These are phyloP conservation scores for Saxidomus purpurata DNA, from an alignment of 1,140 invertebrate genomes.

Conservation along the genomic window DNA sequence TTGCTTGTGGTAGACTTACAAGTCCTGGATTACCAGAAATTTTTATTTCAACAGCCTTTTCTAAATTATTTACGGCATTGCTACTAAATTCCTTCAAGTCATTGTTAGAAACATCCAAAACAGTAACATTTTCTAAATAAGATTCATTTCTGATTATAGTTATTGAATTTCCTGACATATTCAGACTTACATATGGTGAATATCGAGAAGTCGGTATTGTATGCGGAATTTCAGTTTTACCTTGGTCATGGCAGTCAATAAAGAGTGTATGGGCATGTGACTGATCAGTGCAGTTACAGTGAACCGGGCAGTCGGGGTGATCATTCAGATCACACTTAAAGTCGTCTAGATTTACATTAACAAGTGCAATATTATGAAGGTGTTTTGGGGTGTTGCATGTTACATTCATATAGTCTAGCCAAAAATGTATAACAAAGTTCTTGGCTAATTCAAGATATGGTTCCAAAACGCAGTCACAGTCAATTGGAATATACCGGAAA, in stretches of 20 bases:
- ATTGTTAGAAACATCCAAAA: slow-evolving; percentile 17
- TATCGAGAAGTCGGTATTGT: slow-evolving; percentile 1
- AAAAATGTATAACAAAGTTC: neutral
- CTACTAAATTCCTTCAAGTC: neutral
- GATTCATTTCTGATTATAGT: neutral
- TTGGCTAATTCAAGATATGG: neutral
- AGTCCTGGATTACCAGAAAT: slow-evolving; percentile 17
- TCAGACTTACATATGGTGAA: neutral
- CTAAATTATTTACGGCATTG: neutral
- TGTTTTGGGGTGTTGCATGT: slow-evolving; percentile 1
- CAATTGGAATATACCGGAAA: neutral
- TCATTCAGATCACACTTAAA: neutral
- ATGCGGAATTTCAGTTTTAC: neutral
- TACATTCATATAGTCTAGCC: neutral
- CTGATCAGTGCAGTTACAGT: slow-evolving; percentile 22
- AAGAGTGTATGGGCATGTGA: slow-evolving; percentile 21
- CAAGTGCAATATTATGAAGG: neutral
- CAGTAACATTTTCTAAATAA: neutral
- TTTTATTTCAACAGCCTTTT: neutral
- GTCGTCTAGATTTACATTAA: neutral
- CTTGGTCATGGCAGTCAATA: neutral
- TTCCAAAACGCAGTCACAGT: slow-evolving; percentile 41
- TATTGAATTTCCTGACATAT: slow-evolving; percentile 11
- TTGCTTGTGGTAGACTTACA: neutral
- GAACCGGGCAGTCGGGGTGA: neutral